These are phyloP conservation scores for Collichthys lucidus DNA, from an alignment of 2,113 vertebrate species.

Conservation along the genomic window DNA sequence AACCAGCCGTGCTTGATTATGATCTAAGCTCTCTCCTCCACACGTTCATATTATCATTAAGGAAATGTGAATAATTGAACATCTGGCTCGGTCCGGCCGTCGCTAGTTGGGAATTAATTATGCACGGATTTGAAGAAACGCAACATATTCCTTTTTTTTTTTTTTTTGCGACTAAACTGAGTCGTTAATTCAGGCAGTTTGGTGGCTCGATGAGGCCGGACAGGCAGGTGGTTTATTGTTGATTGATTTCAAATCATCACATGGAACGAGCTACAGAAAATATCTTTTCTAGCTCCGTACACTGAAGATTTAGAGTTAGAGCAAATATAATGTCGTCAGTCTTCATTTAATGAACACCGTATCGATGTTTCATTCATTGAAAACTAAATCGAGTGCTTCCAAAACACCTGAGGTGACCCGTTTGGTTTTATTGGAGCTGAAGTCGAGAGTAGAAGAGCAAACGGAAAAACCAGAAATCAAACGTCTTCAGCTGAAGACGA, in stretches of 20 bases:
- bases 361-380: no score
- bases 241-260: not conserved
- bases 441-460: no score
- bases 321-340: no score
- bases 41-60: conserved; percentile 77
- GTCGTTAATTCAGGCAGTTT: conserved; percentile 64
- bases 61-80: conserved; percentile 78
- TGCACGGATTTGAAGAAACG: conserved; percentile 49
- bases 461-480: no score
- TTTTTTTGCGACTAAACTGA: conserved; percentile 19
- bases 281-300: no score
- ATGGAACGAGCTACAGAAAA: no score
- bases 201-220: conserved; percentile 55
- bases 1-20: conserved; percentile 64
- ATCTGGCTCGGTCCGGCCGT: conserved; percentile 72
- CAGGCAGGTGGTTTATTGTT: conserved; percentile 58
- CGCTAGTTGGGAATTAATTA: conserved; percentile 67
- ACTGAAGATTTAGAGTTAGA: no score
- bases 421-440: no score
- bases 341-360: no score
- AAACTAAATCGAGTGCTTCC: no score
- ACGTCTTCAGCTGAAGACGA: no score
- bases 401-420: no score
- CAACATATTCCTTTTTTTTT: conserved; percentile 30
- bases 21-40: conserved; percentile 52